Conservation (phyloP, 2,797 vertebrate species). For the Sorex maritimensis region DNA sequence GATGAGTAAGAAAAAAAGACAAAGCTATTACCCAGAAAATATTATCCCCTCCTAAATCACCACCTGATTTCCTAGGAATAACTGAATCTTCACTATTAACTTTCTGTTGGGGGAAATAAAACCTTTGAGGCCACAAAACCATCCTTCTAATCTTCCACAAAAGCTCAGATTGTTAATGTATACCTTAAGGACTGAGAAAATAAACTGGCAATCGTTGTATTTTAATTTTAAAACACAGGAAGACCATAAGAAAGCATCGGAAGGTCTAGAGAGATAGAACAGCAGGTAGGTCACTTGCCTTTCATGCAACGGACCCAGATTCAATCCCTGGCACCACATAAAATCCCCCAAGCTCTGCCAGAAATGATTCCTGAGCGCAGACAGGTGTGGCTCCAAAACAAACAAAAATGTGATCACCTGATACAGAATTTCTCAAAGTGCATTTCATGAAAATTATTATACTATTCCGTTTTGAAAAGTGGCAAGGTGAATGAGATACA, state of each 20-base stretch:
- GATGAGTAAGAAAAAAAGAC: constrained; percentile 63
- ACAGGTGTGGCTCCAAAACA: too few relatives aligned
- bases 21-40: constrained; percentile 53
- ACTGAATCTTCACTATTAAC: background rate
- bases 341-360: too few relatives aligned
- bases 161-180: constrained; percentile 41
- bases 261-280: too few relatives aligned
- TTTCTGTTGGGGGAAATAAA: background rate
- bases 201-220: background rate
- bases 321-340: too few relatives aligned
- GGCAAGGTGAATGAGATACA: background rate
- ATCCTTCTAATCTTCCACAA: background rate
- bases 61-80: background rate
- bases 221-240: constrained; percentile 51
- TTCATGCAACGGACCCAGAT: too few relatives aligned
- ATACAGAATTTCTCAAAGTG: constrained; percentile 13
- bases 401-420: background rate
- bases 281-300: too few relatives aligned
- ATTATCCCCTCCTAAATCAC: background rate
- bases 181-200: background rate
- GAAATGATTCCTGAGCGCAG: too few relatives aligned
- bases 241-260: background rate
- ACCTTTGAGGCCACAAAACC: background rate
- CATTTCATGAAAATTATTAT: constrained; percentile 27
- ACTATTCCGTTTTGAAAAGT: constrained; percentile 10